Base-by-base conservation (phyloP, 2,797 vertebrate genomes). In the Xiphorhynchus erythropygius region DNA sequence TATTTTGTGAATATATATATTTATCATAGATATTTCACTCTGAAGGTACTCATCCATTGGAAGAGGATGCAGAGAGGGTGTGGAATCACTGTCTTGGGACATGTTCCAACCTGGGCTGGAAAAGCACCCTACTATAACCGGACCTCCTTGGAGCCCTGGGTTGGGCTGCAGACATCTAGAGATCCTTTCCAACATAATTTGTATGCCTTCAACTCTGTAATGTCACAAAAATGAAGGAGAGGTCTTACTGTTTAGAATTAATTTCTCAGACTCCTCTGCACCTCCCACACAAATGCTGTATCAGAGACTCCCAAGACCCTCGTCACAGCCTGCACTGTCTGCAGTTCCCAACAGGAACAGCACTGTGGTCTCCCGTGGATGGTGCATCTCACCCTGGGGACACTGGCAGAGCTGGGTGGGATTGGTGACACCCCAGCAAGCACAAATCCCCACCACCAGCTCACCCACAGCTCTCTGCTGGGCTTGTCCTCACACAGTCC, bases 281-380 rank as follows among this genome's bases (percentile, higher is more conserved):
- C 44, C 37, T 71, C 33, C 35, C 47, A 55, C 11, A 9, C 74
- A 59, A 71, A 64, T 2, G 17, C 12, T 1, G 0, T 18, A 39
- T 18, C 39, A 63, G 28, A 71, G 28, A 49, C 22, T 55, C 49
- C 57, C 27, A 42, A 56, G 69, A 57, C 21, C 10, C 23, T 22
- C 6, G 7, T 37, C 47, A 21, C 53, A 46, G 55, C 18, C 57
- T 56, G 37, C 47, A 39, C 8, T 2, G 2, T 8, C 53, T 23
- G 33, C 39, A 47, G 19, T 44, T 82, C 73, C 60, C 46, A n/a
- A 22, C 28, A 30, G 46, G 22, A 78, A 13, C 23, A 55, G 62
- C 2, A 1, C 23, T 35, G 17, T 1, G 1, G 9, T 46, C n/a
- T 68, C 53, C 22, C 22, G 14, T 1, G n/a, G 28, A 13, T 0